Evolutionary conservation across 1,140 invertebrate species (phyloP).

Genomic region (Orussus abietinus): DNA sequence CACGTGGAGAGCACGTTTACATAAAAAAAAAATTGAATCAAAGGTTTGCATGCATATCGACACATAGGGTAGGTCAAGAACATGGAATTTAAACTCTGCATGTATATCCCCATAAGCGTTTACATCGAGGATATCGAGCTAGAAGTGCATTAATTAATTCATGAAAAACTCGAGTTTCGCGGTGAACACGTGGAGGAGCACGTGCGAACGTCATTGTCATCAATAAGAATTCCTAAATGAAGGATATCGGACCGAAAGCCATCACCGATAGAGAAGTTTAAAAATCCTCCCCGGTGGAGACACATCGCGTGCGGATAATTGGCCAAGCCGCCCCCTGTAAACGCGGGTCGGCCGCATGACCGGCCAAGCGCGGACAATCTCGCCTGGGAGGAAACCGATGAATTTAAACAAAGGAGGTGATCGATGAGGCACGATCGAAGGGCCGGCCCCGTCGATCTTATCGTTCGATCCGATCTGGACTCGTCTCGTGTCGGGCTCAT

Average conservation of each 20-base stretch:
- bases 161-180: no score
- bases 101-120: no score
- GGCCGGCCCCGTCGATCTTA: neutral
- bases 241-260: neutral
- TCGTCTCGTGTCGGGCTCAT: neutral
- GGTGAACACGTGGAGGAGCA: neutral
- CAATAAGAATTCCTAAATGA: neutral
- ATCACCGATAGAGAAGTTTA: neutral
- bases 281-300: neutral
- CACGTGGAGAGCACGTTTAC: no score
- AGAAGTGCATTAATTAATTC: no score
- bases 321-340: no score
- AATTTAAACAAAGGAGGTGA: slow-evolving; percentile 1
- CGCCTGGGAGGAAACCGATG: neutral
- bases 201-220: neutral
- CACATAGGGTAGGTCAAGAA: no score
- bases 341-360: no score
- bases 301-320: neutral
- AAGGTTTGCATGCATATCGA: no score
- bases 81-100: no score
- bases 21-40: no score
- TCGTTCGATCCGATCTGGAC: neutral
- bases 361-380: neutral
- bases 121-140: neutral
- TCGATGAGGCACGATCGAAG: neutral